A percentile compares a stretch with the other conserved stretches of the same genome.
These are phyloP conservation scores for Netelia fuscicornis DNA, from an alignment of 2,888 invertebrate species.

Conservation along the genomic window DNA sequence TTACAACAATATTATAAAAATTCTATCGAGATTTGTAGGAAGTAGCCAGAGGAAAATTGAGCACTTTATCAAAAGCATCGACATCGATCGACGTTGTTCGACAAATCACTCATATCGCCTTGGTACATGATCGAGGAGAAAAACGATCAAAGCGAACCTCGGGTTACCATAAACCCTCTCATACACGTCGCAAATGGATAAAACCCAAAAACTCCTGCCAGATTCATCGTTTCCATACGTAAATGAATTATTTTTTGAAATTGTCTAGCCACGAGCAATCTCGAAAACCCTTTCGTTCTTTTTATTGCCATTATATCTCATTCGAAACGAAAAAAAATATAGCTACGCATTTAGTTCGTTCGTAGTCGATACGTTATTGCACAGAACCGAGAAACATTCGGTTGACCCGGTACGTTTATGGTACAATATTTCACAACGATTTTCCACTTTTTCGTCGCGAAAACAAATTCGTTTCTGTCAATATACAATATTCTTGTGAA, in stretches of 20 bases:
- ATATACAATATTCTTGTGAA: conserved; percentile 15
- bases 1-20: background rate
- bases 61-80: background rate
- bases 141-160: background rate
- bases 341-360: too few relatives aligned
- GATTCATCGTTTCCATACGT: too few relatives aligned
- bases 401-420: background rate
- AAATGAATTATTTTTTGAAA: too few relatives aligned
- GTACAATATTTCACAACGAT: background rate
- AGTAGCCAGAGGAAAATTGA: background rate
- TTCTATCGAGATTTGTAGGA: background rate
- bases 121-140: background rate
- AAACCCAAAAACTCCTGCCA: too few relatives aligned
- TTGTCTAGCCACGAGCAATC: too few relatives aligned
- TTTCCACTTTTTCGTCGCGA: conserved; percentile 5
- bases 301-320: too few relatives aligned
- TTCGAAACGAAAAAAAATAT: too few relatives aligned
- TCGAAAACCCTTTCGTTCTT: too few relatives aligned
- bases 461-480: conserved; percentile 6
- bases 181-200: too few relatives aligned
- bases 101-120: background rate
- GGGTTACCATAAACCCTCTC: background rate
- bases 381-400: too few relatives aligned
- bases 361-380: too few relatives aligned
- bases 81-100: conserved; percentile 2